Conservation (phyloP, 2,113 vertebrate genomes). For the Anseranas semipalmata region DNA sequence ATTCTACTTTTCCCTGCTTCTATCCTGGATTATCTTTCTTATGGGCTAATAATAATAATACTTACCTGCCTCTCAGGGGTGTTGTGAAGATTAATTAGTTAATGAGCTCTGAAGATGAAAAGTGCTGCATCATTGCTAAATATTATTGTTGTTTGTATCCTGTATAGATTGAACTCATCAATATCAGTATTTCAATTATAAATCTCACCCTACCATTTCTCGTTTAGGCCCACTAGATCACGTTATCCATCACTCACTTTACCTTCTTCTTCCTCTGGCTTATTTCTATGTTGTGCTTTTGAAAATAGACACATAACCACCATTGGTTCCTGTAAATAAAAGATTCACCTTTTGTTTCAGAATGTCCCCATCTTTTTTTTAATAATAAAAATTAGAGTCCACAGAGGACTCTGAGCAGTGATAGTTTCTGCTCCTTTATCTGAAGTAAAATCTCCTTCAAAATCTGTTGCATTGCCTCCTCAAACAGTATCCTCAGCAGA, state of each 20-base stretch:
- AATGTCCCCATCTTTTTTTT: background rate
- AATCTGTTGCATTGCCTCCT: background rate
- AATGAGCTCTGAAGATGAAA: constrained; percentile 62
- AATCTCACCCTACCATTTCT: constrained; percentile 56
- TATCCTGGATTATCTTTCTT: constrained; percentile 45
- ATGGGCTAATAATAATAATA: constrained; percentile 61
- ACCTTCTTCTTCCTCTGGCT: constrained; percentile 23
- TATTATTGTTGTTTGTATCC: constrained; percentile 63
- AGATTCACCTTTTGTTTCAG: background rate
- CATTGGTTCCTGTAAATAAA: background rate
- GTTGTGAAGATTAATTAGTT: constrained; percentile 71
- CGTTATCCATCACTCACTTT: constrained; percentile 48
- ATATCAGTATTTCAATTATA: constrained; percentile 28
- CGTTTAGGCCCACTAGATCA: constrained; percentile 48
- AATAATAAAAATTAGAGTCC: background rate
- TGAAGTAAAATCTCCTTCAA: background rate
- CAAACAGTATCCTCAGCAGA: background rate
- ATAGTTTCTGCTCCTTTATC: background rate
- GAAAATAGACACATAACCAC: background rate
- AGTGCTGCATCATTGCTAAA: constrained; percentile 67
- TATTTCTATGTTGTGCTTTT: constrained; percentile 53
- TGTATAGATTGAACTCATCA: constrained; percentile 47
- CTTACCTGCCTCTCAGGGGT: constrained; percentile 62
- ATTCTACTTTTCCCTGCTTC: constrained; percentile 33
- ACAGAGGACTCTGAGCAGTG: background rate